Evolutionary conservation across 1,140 invertebrate species (phyloP).

Genomic region (Drosophila orena): DNA sequence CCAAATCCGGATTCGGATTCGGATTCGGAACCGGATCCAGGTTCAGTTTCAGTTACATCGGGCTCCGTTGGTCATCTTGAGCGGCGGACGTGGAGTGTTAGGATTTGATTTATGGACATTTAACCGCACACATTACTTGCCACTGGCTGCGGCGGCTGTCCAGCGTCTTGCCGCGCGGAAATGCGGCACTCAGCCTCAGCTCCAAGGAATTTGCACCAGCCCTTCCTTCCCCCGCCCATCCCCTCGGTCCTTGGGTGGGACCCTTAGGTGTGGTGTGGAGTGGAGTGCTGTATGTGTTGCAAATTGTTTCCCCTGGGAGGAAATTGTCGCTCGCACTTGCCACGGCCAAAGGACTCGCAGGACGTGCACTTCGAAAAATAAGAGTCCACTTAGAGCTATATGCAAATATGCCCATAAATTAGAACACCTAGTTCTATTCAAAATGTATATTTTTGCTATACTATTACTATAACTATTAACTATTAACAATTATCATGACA

Average conservation of each 20-base stretch:
- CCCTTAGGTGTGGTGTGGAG: constrained; percentile 20
- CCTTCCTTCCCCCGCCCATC: constrained; percentile 13
- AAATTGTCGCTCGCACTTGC: constrained; percentile 61
- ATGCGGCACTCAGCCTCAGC: constrained; percentile 38
- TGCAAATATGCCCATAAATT: no score
- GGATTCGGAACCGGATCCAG: constrained; percentile 7
- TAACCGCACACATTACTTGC: constrained; percentile 81
- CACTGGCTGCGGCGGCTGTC: constrained; percentile 52
- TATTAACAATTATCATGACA: no score
- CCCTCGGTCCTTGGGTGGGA: constrained; percentile 16
- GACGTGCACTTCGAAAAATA: constrained; percentile 32
- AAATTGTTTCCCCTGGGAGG: constrained; percentile 83
- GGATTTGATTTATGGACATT: constrained; percentile 83
- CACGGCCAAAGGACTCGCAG: constrained; percentile 20
- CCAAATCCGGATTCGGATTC: background rate
- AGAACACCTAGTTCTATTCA: no score
- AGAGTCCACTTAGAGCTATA: background rate
- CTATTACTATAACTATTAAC: no score
- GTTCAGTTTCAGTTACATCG: constrained; percentile 28
- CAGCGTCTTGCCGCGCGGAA: constrained; percentile 63
- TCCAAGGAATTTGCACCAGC: constrained; percentile 50
- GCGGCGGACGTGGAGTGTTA: constrained; percentile 39
- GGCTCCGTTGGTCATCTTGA: constrained; percentile 73
- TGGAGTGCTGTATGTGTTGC: constrained; percentile 58
- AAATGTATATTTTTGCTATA: no score